Base-by-base conservation (phyloP, 2,888 invertebrate genomes). In the Tricholauxania praeusta region DNA sequence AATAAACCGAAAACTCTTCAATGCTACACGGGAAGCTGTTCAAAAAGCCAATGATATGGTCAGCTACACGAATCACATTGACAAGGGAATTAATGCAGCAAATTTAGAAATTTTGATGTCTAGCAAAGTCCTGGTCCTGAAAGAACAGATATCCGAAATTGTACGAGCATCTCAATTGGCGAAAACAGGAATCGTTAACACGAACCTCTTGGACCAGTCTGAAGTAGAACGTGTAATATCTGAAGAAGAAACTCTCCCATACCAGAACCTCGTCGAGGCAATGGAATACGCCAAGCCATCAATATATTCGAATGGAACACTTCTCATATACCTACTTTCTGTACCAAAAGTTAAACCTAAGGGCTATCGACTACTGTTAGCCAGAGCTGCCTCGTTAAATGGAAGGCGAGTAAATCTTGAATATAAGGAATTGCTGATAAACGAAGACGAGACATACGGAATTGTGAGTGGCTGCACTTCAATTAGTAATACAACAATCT, bases 121-220 rank as follows among this genome's bases (percentile, higher is more conserved):
- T 4, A 28, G 28, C 28, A 62, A 62, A n/a, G 47, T 47, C 8
- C 47, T 66, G 4, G 28, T 73, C 8, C 48, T 74, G 22, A 73
- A 76, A 17, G 72, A 69, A 48, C 59, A 72, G 22, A n/a, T 74
- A 8, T 71, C 60, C 8, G 75, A 77, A 64, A 73, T 74, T 19
- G 57, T 74, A 14, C 51, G 6, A 51, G 14, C 51, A 5, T 15
- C n/a, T n/a, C 51, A 51, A 51, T 15, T 51, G 51, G 51, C 6
- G 4, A 51, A 51, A 51, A 51, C 51, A 15, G 51, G 51, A 2
- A 51, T 51, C 51, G 51, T 51, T 3, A 51, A 76, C 47, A 75
- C 73, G 5, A 76, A 75, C 22, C 39, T 73, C 17, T 19, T 65
- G 12, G 70, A 66, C 49, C 65, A 57, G 8, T 19, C 17, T 17